Percentiles rank a stretch among this genome's conserved stretches.
phyloP scores from a whole-genome alignment of 2,113 vertebrate genomes.

The Prunella himalayana region DNA sequence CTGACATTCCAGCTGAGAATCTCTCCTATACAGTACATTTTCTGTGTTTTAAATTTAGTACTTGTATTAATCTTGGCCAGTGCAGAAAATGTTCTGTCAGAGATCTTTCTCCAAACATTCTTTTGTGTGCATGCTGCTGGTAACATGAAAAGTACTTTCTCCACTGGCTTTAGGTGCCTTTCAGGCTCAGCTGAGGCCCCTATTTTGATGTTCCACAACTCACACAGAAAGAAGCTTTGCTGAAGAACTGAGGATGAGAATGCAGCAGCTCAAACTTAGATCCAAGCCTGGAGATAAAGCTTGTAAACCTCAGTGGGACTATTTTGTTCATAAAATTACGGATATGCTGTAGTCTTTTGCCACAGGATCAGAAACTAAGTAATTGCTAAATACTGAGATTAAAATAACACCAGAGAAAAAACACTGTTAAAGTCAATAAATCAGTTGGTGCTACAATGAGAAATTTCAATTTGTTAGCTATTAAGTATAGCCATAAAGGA shows the following conservation, averaged over 20 bases:
- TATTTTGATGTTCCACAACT: not conserved
- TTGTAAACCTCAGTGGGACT: not conserved
- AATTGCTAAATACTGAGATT: not conserved
- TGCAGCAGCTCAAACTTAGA: not conserved
- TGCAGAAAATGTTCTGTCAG: not conserved
- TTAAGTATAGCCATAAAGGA: not conserved
- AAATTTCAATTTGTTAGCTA: not conserved
- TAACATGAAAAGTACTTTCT: not conserved
- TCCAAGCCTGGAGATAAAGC: not conserved
- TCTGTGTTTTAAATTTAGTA: not conserved
- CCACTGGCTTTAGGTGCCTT: not conserved
- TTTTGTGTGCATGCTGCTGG: not conserved
- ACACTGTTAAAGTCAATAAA: not conserved
- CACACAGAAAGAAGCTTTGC: not conserved
- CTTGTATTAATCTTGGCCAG: not conserved
- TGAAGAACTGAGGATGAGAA: not conserved
- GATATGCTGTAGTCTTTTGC: not conserved
- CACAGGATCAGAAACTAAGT: not conserved
- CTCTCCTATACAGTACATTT: not conserved
- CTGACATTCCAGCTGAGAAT: conserved; percentile 35
- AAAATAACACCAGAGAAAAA: not conserved
- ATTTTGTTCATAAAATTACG: not conserved
- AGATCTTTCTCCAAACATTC: not conserved
- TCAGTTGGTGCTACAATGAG: not conserved
- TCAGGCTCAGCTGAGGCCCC: not conserved